Conservation (phyloP, 2,113 vertebrate species). For the Scolopax mira region DNA sequence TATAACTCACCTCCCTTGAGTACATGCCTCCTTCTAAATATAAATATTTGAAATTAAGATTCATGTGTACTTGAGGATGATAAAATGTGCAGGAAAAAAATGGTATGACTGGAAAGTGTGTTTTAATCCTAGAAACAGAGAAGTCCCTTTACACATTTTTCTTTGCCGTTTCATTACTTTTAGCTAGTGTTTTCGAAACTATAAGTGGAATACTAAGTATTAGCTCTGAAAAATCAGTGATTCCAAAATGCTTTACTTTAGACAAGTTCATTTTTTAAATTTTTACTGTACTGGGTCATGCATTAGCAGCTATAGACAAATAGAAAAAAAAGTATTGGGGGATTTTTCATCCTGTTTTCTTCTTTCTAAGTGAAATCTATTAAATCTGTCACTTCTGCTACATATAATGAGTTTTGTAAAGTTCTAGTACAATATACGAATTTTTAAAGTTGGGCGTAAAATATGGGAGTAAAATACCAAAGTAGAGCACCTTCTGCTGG, state of each 20-base stretch:
- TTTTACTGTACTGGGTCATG: not conserved
- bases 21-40: conserved; percentile 10
- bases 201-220: not conserved
- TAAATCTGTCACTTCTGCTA: not conserved
- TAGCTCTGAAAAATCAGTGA: not conserved
- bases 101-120: not conserved
- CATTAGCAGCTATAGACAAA: not conserved
- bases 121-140: not conserved
- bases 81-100: not conserved
- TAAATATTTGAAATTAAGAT: conserved; percentile 40
- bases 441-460: not conserved
- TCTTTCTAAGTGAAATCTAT: not conserved
- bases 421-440: not conserved
- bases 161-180: not conserved
- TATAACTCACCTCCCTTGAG: conserved; percentile 4
- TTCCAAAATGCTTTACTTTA: not conserved
- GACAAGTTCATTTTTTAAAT: accelerated
- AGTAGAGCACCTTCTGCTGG: not conserved
- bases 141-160: not conserved
- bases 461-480: not conserved
- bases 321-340: not conserved
- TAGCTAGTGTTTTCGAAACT: not conserved
- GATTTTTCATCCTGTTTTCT: not conserved
- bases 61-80: not conserved
- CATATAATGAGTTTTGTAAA: not conserved